Conservation (phyloP, 2,797 vertebrate species). For the Gymnoscopelus braueri region DNA sequence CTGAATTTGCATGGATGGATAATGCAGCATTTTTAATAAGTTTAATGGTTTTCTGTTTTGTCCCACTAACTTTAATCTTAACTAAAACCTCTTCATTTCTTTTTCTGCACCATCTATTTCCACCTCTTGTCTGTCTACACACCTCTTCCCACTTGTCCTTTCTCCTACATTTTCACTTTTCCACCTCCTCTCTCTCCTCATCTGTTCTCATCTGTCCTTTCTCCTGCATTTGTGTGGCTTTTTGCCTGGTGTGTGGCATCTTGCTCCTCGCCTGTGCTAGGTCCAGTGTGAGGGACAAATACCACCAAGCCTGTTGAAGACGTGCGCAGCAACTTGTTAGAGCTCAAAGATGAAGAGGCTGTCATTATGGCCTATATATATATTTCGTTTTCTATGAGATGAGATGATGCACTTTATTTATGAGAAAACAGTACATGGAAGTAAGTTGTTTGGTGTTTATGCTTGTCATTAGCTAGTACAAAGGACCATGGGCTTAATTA, state of each 20-base stretch:
- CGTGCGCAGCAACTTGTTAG: slow-evolving; percentile 91
- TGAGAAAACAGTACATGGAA: too few relatives aligned
- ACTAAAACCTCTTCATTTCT: slow-evolving; percentile 14
- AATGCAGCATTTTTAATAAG: neutral
- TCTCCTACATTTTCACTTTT: slow-evolving; percentile 1
- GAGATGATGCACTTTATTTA: too few relatives aligned
- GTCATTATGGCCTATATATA: too few relatives aligned
- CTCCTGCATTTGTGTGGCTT: slow-evolving; percentile 31
- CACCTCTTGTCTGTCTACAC: neutral
- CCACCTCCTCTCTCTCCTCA: slow-evolving; percentile 16
- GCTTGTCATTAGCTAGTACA: too few relatives aligned
- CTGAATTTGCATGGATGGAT: slow-evolving; percentile 13
- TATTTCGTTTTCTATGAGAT: too few relatives aligned
- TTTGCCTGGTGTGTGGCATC: slow-evolving; percentile 53
- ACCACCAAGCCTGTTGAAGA: too few relatives aligned
- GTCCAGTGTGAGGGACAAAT: too few relatives aligned
- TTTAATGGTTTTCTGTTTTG: neutral
- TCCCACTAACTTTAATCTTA: slow-evolving; percentile 32
- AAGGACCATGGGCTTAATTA: too few relatives aligned
- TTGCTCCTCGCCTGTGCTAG: slow-evolving; percentile 81
- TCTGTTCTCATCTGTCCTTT: slow-evolving; percentile 13
- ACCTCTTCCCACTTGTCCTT: neutral
- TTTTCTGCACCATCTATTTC: neutral
- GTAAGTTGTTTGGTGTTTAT: too few relatives aligned
- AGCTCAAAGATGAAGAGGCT: too few relatives aligned